Conservation (phyloP, 2,797 vertebrate genomes). For the Manis pentadactyla region DNA sequence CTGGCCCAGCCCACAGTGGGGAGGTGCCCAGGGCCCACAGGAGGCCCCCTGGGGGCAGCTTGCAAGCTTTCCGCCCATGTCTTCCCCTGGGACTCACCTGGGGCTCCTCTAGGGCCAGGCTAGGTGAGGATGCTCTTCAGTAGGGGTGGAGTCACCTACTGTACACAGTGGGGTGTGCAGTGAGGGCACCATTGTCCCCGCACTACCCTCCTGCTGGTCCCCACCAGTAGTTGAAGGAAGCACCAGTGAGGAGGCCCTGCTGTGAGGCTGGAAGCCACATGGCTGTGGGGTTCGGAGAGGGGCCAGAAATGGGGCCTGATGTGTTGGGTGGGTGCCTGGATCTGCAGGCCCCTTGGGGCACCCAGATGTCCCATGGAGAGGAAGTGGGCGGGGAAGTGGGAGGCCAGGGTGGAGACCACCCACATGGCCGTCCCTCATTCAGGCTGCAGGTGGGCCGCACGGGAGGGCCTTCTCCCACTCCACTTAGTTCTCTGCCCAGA, state of each 20-base stretch:
- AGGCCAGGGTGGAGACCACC: background rate
- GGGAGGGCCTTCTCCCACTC: background rate
- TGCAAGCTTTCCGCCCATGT: background rate
- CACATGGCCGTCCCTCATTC: background rate
- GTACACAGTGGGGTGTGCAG: too few relatives aligned
- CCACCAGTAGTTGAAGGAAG: background rate
- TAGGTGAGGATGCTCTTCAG: accelerated
- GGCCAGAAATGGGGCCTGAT: background rate
- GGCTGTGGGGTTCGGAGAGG: background rate
- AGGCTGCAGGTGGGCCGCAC: too few relatives aligned
- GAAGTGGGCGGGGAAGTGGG: too few relatives aligned
- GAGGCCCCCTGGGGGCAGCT: too few relatives aligned
- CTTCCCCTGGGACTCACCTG: background rate
- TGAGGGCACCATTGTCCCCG: accelerated
- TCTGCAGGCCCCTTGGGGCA: accelerated
- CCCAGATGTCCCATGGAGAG: background rate
- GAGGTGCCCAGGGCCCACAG: accelerated
- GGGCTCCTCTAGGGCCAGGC: accelerated
- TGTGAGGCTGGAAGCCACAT: background rate
- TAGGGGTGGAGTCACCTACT: too few relatives aligned
- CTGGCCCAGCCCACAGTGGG: accelerated
- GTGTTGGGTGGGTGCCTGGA: background rate
- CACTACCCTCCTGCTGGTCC: background rate
- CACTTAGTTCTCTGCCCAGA: background rate
- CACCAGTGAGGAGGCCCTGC: background rate